These are phyloP conservation scores for Stenolophus ochropezus DNA, from an alignment of 2,888 invertebrate species.

Conservation along the genomic window DNA sequence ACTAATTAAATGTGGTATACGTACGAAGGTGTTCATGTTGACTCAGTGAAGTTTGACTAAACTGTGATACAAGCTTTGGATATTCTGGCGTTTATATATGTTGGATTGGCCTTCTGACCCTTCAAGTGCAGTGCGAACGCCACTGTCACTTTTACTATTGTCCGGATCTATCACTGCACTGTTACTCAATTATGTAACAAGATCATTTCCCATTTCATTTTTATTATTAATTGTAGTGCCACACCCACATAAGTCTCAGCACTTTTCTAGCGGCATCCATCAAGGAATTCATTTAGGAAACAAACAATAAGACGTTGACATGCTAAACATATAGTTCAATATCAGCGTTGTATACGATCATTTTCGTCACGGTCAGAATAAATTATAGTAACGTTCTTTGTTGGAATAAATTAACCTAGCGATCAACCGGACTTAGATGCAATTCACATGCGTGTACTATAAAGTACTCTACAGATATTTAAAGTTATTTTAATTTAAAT, in stretches of 20 bases:
- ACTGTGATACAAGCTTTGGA: slow-evolving; percentile 30
- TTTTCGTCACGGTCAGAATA: slow-evolving; percentile 34
- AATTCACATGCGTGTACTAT: not conserved
- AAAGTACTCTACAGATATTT: too few relatives aligned
- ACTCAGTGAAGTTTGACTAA: slow-evolving; percentile 2
- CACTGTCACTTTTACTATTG: slow-evolving; percentile 55
- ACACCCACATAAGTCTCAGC: not conserved
- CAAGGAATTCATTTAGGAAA: slow-evolving; percentile 26
- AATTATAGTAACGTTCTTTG: slow-evolving; percentile 37
- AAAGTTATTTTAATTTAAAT: too few relatives aligned
- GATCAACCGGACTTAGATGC: not conserved
- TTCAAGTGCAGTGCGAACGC: slow-evolving; percentile 16
- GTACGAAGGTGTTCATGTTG: slow-evolving; percentile 55
- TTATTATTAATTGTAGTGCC: not conserved
- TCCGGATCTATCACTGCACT: slow-evolving; percentile 4
- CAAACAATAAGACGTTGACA: slow-evolving; percentile 2
- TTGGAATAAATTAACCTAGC: slow-evolving; percentile 4
- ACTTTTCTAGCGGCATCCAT: not conserved
- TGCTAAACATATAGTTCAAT: slow-evolving; percentile 5
- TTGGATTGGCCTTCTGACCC: slow-evolving; percentile 47
- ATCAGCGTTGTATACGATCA: slow-evolving; percentile 1
- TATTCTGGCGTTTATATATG: slow-evolving; percentile 42
- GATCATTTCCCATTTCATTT: slow-evolving; percentile 50
- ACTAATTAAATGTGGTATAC: too few relatives aligned
- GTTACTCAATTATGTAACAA: slow-evolving; percentile 39